phyloP scores from a whole-genome alignment of 2,113 vertebrate species.

The Siphamia tubifer region DNA sequence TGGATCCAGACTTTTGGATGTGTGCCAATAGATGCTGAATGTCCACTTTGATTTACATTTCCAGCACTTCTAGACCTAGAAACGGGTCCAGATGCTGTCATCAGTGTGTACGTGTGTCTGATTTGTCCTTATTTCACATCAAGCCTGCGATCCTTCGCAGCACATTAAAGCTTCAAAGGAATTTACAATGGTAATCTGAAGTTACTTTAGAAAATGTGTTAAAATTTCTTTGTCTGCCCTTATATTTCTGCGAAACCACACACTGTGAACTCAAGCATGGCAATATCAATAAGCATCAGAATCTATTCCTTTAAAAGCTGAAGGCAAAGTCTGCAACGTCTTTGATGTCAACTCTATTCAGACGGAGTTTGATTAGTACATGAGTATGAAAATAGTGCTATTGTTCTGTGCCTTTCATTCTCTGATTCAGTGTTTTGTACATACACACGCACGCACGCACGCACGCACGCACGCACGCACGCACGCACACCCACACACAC shows the following conservation, averaged over 20 bases:
- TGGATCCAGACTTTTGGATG: background rate
- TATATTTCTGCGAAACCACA: constrained; percentile 26
- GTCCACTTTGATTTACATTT: constrained; percentile 28
- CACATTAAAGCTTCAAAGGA: constrained; percentile 13
- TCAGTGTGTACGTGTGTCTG: constrained; percentile 35
- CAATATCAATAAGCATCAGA: constrained; percentile 43
- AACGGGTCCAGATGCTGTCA: constrained; percentile 37
- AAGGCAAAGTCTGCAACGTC: constrained; percentile 21
- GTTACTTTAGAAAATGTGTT: constrained; percentile 16
- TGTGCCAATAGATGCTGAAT: background rate
- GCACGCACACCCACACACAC: too few species aligned
- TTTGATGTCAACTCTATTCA: constrained; percentile 56
- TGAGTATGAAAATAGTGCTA: constrained; percentile 25
- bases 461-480: too few species aligned
- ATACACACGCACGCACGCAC: background rate
- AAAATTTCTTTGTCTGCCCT: constrained; percentile 33
- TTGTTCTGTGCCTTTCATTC: constrained; percentile 1
- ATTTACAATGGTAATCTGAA: constrained; percentile 34
- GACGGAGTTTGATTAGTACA: constrained; percentile 61
- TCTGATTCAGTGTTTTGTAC: background rate
- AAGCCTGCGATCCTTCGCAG: background rate
- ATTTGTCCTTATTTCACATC: constrained; percentile 53
- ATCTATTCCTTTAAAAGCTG: constrained; percentile 44
- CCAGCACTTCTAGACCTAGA: background rate
- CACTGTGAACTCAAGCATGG: constrained; percentile 25